phyloP scores from a whole-genome alignment of 35 echinoderm and acorn worm genomes.

The Nesometra sesokonis region DNA sequence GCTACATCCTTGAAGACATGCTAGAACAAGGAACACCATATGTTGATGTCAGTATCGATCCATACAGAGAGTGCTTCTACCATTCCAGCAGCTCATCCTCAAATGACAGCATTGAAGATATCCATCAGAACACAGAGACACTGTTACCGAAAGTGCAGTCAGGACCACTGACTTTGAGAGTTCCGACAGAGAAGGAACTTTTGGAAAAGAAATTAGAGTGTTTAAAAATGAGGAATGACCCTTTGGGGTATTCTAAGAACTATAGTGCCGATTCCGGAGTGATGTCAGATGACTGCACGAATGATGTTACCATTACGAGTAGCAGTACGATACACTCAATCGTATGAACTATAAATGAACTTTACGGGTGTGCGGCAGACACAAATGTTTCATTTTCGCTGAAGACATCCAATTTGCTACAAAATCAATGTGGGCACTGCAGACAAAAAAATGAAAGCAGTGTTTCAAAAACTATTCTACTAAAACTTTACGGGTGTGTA shows the following conservation, averaged over 20 bases:
- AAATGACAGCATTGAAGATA: not conserved
- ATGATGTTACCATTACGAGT: not conserved
- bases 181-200: not conserved
- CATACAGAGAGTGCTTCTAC: not conserved
- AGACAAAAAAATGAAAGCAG: too few relatives aligned
- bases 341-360: not conserved
- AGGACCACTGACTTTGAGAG: not conserved
- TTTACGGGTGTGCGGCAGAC: too few relatives aligned
- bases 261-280: not conserved
- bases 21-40: constrained; percentile 80
- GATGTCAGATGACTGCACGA: not conserved
- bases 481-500: too few relatives aligned
- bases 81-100: not conserved
- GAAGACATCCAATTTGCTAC: too few relatives aligned
- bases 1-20: constrained; percentile 61
- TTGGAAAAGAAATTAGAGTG: not conserved
- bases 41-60: not conserved
- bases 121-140: too few relatives aligned
- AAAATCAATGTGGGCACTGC: too few relatives aligned
- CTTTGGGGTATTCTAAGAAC: not conserved
- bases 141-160: too few relatives aligned
- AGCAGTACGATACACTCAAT: not conserved
- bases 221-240: not conserved
- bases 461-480: too few relatives aligned
- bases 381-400: too few relatives aligned